Evolutionary conservation across 92 coral and sea anemone species (phyloP).

Genomic region (Zoanthus solanderi): DNA sequence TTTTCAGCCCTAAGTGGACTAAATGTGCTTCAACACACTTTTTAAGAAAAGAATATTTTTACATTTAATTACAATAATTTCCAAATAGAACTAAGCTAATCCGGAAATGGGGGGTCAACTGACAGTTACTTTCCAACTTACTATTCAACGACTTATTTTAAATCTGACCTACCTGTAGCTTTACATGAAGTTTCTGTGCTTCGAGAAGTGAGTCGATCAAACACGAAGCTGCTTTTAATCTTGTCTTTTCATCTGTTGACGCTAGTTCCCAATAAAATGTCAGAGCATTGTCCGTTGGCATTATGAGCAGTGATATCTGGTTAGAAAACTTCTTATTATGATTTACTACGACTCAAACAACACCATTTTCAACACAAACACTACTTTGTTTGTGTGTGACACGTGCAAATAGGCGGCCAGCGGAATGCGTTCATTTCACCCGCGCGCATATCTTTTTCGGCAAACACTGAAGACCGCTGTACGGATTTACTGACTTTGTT

Average conservation of each 20-base stretch:
- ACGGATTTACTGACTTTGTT: too few relatives aligned
- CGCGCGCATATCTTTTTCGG: too few relatives aligned
- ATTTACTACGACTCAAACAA: background rate
- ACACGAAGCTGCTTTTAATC: constrained; percentile 81
- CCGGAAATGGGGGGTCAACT: too few relatives aligned
- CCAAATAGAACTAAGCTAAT: too few relatives aligned
- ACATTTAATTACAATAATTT: too few relatives aligned
- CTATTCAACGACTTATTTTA: background rate
- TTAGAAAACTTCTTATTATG: background rate
- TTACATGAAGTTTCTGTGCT: constrained; percentile 64
- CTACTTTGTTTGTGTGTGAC: constrained; percentile 31
- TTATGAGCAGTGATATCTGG: constrained; percentile 18
- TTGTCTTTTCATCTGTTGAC: constrained; percentile 77
- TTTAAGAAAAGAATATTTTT: too few relatives aligned
- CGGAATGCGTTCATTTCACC: background rate
- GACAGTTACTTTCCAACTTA: too few relatives aligned
- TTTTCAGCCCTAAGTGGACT: too few relatives aligned
- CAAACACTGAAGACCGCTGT: too few relatives aligned
- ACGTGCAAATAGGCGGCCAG: constrained; percentile 45
- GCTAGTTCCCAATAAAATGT: constrained; percentile 95
- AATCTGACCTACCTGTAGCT: background rate
- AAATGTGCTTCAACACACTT: too few relatives aligned
- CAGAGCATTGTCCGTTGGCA: constrained; percentile 81
- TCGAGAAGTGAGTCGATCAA: constrained; percentile 65
- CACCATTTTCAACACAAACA: background rate